These are phyloP conservation scores for Oxygymnocypris stewartii DNA, from an alignment of 2,113 vertebrate genomes.

Conservation along the genomic window DNA sequence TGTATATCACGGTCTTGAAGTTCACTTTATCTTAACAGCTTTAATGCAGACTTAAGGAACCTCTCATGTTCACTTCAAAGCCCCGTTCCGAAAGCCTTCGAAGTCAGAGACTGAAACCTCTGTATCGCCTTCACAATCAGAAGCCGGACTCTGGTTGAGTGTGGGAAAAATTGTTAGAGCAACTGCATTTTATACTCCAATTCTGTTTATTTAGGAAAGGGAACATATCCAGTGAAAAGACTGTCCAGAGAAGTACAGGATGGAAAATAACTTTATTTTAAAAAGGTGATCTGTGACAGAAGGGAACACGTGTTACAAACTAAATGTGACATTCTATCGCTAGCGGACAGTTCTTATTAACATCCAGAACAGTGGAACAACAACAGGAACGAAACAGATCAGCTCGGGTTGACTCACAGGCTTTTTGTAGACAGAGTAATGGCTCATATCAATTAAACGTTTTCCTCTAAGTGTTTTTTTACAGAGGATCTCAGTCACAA, in stretches of 20 bases:
- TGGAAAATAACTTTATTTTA: constrained; percentile 89
- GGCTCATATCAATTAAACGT: constrained; percentile 58
- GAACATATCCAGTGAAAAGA: constrained; percentile 3
- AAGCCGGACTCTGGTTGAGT: constrained; percentile 60
- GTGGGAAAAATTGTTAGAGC: constrained; percentile 66
- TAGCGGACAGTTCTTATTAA: constrained; percentile 84
- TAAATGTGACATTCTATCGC: constrained; percentile 83
- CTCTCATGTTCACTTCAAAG: constrained; percentile 75
- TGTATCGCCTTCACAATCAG: constrained; percentile 57
- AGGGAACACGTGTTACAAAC: constrained; percentile 86
- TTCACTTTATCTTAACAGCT: constrained; percentile 73
- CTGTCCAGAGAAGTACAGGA: constrained; percentile 37
- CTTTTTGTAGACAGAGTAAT: constrained; percentile 32
- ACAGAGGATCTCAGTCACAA: constrained; percentile 70
- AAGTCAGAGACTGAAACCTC: constrained; percentile 70
- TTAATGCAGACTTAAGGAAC: constrained; percentile 64
- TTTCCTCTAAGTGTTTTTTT: constrained; percentile 48
- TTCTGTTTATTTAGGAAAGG: background rate
- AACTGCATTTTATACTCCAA: background rate
- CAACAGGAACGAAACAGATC: constrained; percentile 73
- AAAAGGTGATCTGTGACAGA: constrained; percentile 90
- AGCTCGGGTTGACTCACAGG: constrained; percentile 69
- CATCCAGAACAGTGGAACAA: constrained; percentile 83
- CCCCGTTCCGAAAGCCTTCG: constrained; percentile 66
- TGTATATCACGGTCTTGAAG: constrained; percentile 70